Conservation (phyloP, 1,140 invertebrate species). For the Drosophila sturtevanti region DNA sequence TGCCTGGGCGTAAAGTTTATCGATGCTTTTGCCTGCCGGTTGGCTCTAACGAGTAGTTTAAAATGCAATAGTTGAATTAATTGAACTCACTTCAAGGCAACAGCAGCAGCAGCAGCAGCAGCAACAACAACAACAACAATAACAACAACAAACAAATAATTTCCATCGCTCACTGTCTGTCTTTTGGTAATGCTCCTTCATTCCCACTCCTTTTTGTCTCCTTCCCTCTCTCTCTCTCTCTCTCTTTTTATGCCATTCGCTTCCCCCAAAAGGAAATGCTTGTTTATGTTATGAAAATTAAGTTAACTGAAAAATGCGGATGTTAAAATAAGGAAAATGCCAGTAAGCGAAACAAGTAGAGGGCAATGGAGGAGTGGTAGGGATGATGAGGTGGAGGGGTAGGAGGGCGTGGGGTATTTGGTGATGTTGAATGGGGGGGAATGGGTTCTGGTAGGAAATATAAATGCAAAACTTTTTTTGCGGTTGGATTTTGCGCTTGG, state of each 20-base stretch:
- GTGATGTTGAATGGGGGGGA: no score
- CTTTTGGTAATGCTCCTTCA: not conserved
- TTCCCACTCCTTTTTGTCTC: no score
- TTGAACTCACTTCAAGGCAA: slow-evolving; percentile 4
- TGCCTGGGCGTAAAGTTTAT: slow-evolving; percentile 58
- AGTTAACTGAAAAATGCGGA: slow-evolving; percentile 39
- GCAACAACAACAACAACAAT: no score
- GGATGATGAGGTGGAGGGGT: no score
- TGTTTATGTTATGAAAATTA: slow-evolving; percentile 63
- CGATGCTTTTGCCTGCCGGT: slow-evolving; percentile 32
- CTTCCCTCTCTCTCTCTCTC: no score
- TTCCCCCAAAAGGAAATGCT: slow-evolving; percentile 3
- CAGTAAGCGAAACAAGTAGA: not conserved
- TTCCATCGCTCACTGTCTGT: slow-evolving; percentile 30
- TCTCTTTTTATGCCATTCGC: no score
- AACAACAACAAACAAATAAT: slow-evolving; percentile 6
- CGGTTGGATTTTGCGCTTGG: slow-evolving; percentile 45
- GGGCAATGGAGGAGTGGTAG: not conserved
- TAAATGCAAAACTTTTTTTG: slow-evolving; percentile 43
- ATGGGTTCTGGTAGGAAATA: not conserved
- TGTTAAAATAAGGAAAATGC: slow-evolving; percentile 15
- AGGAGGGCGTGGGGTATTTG: not conserved
- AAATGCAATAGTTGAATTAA: slow-evolving; percentile 40
- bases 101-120: no score
- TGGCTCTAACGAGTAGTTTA: slow-evolving; percentile 28